Conservation (phyloP, 1,140 invertebrate species). For the Aphelenchoides besseyi region DNA sequence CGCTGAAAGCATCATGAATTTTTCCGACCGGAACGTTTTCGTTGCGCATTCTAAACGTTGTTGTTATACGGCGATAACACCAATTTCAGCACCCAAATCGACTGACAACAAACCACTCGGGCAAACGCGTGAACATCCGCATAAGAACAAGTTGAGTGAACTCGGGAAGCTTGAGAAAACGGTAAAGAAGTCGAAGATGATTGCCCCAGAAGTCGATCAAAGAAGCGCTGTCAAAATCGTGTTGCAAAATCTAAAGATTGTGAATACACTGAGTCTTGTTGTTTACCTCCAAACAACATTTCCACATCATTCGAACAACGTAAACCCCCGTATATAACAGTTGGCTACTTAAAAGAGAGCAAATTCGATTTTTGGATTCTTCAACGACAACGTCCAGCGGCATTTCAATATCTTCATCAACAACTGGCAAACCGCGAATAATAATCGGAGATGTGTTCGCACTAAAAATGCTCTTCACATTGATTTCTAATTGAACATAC, state of each 20-base stretch:
- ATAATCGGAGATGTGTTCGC: no score
- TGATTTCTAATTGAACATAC: no score
- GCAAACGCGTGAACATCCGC: conserved; percentile 20
- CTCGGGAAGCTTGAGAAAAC: conserved; percentile 20
- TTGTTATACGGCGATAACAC: no score
- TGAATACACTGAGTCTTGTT: not conserved
- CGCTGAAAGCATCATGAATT: conserved; percentile 25
- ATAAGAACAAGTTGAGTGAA: conserved; percentile 29
- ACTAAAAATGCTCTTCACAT: no score
- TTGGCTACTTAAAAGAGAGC: not conserved
- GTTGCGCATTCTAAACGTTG: no score
- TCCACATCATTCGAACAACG: not conserved
- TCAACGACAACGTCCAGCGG: not conserved
- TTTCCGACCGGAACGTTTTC: not conserved
- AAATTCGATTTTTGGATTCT: not conserved
- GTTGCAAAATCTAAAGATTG: not conserved
- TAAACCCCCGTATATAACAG: not conserved
- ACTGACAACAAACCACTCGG: conserved; percentile 24
- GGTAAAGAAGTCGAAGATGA: conserved; percentile 19
- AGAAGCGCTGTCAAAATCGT: not conserved
- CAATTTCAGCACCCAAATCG: no score
- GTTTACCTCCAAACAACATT: not conserved
- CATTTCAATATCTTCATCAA: not conserved
- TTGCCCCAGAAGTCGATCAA: conserved; percentile 32
- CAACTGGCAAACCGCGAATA: no score